Percentiles rank a stretch among this genome's conserved stretches.
Evolutionary conservation across 2,113 vertebrate species (phyloP).

Genomic region (Propithecus coquereli): DNA sequence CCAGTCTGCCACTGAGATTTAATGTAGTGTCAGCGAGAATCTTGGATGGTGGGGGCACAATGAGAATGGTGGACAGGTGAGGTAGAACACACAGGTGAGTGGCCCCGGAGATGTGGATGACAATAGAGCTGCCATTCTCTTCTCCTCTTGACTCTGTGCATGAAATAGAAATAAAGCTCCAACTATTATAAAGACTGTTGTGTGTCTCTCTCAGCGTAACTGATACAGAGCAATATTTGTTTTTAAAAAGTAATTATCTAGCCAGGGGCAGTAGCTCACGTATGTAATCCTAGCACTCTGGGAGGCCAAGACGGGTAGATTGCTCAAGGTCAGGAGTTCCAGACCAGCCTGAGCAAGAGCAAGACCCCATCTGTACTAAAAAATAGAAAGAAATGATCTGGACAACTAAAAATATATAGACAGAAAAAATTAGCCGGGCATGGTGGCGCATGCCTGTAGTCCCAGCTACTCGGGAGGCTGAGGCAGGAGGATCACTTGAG

Average conservation of each 20-base stretch:
- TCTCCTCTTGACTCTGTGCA: not conserved
- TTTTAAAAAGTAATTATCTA: not conserved
- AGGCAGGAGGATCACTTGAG: too few species aligned
- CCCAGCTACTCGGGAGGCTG: too few species aligned
- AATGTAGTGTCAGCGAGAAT: not conserved
- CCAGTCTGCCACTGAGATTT: not conserved
- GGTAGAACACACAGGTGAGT: not conserved
- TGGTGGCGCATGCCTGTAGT: too few species aligned
- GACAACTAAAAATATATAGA: too few species aligned
- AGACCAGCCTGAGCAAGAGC: too few species aligned
- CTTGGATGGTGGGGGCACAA: not conserved
- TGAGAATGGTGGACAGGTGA: accelerated
- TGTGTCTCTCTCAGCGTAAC: not conserved
- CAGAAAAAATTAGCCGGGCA: too few species aligned
- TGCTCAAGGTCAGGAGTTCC: too few species aligned
- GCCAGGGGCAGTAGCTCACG: too few species aligned
- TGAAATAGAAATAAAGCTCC: not conserved
- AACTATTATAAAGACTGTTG: not conserved
- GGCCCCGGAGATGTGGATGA: not conserved
- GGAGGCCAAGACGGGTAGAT: too few species aligned
- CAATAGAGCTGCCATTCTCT: not conserved
- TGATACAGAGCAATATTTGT: not conserved
- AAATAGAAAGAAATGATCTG: too few species aligned
- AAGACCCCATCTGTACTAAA: too few species aligned
- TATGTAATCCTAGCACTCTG: too few species aligned